Evolutionary conservation across 2,113 vertebrate species (phyloP).

Genomic region (Bos taurus): DNA sequence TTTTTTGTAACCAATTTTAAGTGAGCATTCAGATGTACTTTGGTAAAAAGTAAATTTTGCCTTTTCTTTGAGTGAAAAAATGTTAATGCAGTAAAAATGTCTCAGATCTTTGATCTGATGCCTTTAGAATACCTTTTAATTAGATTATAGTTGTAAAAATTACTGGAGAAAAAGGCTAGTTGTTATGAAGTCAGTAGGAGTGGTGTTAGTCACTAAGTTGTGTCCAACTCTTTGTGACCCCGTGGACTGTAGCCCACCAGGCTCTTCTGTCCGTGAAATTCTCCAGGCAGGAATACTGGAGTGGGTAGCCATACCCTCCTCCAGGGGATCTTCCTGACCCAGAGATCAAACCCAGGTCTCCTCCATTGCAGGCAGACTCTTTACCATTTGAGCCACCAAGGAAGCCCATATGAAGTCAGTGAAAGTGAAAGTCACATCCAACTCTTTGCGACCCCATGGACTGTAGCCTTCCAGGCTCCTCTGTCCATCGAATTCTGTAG

Average conservation of each 20-base stretch:
- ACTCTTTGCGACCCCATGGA: not conserved
- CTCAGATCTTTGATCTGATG: not conserved
- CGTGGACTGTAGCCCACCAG: not conserved
- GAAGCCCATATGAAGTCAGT: not conserved
- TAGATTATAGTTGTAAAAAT: not conserved
- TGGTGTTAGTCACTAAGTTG: not conserved
- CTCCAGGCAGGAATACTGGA: not conserved
- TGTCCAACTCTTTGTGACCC: not conserved
- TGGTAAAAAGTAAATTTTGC: not conserved
- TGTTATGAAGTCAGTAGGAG: not conserved
- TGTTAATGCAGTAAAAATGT: not conserved
- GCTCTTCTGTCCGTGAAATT: not conserved
- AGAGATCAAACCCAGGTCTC: not conserved
- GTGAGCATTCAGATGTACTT: conserved; percentile 46
- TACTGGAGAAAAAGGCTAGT: not conserved
- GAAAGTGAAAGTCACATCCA: not conserved
- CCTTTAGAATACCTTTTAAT: not conserved
- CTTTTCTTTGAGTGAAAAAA: conserved; percentile 16
- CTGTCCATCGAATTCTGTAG: not conserved
- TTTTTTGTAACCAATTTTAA: conserved; percentile 50
- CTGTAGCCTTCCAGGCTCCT: not conserved
- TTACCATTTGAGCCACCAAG: not conserved
- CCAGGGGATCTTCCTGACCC: not conserved
- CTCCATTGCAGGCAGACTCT: not conserved
- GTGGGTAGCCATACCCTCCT: not conserved